Base-by-base conservation (phyloP, 2,113 vertebrate species). In the Puntigrus tetrazona region DNA sequence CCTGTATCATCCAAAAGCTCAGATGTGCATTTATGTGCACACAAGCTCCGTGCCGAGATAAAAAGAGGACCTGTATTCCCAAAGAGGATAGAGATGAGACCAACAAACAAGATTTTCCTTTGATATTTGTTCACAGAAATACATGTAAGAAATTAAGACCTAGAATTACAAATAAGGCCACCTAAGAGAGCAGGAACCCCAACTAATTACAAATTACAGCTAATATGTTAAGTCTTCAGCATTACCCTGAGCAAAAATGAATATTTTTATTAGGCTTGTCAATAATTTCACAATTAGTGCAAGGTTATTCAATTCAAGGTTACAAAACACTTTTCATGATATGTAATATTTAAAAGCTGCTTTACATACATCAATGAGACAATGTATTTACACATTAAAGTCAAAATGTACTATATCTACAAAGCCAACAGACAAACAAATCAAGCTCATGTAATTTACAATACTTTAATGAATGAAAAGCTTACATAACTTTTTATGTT, bases 1-100 rank as follows among this genome's bases (percentile, higher is more conserved):
- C 88, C 84, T 86, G 55, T 88, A 86, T 89, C 84, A 47, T 85
- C 59, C 8, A 34, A 34, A 81, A 85, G 86, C 92, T 88, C 57
- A 13, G 79, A 45, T 85, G 57, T 47, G 63, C 16, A 5, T 59
- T 34, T 27, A 61, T 65, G 41, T 84, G n/a, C 18, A 34, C 9
- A n/a, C 38, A 67, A 45, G 41, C 27, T 67, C n/a, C 14, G 34
- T 57, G 31, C 8, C 0, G 45, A 70, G 25, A 70, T 57, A 36
- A 88, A 41, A 82, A 86, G 41, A 45, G 29, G 14, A 45, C 52
- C 82, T 59, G 16, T 59, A 43, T 69, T 86, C 70, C 77, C 61
- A 41, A 59, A 52, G 18, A 41, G 20, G 16, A 83, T 47, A 38
- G 50, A 5, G 36, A 80, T 36, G 67, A 65, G 78, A 82, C 84